phyloP scores from a whole-genome alignment of 1,140 invertebrate species.

The Chironomus striatipennis region DNA sequence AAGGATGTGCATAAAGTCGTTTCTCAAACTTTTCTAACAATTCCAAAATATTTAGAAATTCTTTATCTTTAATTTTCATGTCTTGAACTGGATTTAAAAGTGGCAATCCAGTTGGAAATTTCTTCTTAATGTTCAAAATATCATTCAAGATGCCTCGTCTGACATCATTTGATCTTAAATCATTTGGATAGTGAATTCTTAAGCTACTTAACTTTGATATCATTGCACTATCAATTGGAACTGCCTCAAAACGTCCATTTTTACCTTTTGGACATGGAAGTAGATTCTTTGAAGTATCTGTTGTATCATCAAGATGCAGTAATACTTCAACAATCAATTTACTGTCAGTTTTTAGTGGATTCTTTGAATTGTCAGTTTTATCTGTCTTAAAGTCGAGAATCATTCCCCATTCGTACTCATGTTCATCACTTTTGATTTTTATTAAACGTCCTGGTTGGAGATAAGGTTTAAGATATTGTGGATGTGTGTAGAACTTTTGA shows the following conservation, averaged over 20 bases:
- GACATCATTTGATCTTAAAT: slow-evolving; percentile 76
- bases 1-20: slow-evolving; percentile 70
- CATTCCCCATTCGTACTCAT: slow-evolving; percentile 90
- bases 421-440: slow-evolving; percentile 75
- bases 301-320: slow-evolving; percentile 60
- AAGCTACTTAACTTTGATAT: slow-evolving; percentile 85
- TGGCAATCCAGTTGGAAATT: slow-evolving; percentile 79
- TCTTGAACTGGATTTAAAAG: slow-evolving; percentile 89
- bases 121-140: slow-evolving; percentile 81
- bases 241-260: slow-evolving; percentile 80
- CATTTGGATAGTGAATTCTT: slow-evolving; percentile 81
- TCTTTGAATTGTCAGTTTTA: slow-evolving; percentile 39
- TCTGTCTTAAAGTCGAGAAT: slow-evolving; percentile 86
- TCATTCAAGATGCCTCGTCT: slow-evolving; percentile 77
- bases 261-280: slow-evolving; percentile 54
- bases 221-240: slow-evolving; percentile 73
- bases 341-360: slow-evolving; percentile 49
- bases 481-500: slow-evolving; percentile 68
- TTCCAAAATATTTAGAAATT: slow-evolving; percentile 69
- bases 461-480: slow-evolving; percentile 86
- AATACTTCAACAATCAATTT: slow-evolving; percentile 74
- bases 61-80: slow-evolving; percentile 86
- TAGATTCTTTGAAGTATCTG: slow-evolving; percentile 49
- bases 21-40: slow-evolving; percentile 77
- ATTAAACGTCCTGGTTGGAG: slow-evolving; percentile 87